phyloP scores from a whole-genome alignment of 2,113 vertebrate species.

The Triplophysa siluroides region DNA sequence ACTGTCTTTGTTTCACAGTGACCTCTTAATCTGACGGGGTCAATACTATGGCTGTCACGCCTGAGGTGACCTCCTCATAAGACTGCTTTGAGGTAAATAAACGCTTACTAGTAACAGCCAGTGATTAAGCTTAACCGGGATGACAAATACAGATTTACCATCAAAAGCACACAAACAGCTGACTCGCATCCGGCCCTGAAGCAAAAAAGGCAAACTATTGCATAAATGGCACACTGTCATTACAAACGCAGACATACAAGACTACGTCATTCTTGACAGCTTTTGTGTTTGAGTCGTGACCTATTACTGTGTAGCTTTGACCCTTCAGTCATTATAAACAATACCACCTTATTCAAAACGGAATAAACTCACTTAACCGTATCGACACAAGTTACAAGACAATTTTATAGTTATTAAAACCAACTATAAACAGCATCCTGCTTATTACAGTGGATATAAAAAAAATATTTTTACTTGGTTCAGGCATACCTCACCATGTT shows the following conservation, averaged over 20 bases:
- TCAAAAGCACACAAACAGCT: constrained; percentile 17
- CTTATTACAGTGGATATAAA: background rate
- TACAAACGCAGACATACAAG: constrained; percentile 9
- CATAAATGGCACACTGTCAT: constrained; percentile 37
- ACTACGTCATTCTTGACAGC: too few relatives aligned
- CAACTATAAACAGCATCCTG: background rate
- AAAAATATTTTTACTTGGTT: background rate
- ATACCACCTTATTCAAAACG: too few relatives aligned
- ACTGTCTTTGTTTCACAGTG: background rate
- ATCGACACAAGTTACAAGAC: background rate
- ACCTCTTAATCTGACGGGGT: background rate
- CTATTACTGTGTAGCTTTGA: too few relatives aligned
- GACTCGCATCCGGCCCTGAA: constrained; percentile 7
- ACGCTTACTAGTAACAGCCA: background rate
- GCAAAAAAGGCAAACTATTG: constrained; percentile 18
- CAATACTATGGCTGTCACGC: background rate
- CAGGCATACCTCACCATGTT: background rate
- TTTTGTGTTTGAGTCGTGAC: too few relatives aligned
- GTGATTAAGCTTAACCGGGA: background rate
- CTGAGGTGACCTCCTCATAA: background rate
- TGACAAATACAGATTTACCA: constrained; percentile 40
- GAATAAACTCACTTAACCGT: background rate
- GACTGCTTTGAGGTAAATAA: background rate
- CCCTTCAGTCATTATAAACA: too few relatives aligned
- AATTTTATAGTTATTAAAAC: too few relatives aligned